Base-by-base conservation (phyloP, 2,797 vertebrate species). In the Arrhamphus sclerolepis region DNA sequence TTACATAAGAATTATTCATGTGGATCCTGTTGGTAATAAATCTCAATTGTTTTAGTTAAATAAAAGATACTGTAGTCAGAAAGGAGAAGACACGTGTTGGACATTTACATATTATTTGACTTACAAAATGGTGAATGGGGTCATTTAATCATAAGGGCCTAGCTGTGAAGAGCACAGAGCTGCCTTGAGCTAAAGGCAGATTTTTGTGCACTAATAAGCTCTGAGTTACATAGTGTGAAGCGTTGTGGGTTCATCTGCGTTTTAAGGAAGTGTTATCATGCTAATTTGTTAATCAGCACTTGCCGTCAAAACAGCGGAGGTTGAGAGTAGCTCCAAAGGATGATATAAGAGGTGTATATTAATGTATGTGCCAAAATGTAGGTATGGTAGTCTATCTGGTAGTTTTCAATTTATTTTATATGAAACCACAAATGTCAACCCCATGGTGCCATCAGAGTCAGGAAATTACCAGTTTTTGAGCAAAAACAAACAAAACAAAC, bases 11-110 rank as follows among this genome's bases (percentile, higher is more conserved):
- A 80, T 70, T 72, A 85, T 82, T 81, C 69, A 61, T 59, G 67
- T 70, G 62, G 44, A 73, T 72, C 57, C 28, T 19, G 7, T 39
- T 50, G 42, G 72, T 68, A 63, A 83, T 89, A 72, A 72, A 85
- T 85, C 81, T 71, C 71, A 73, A 77, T 87, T 66, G 68, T 65
- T 62, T 63, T 34, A 66, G 44, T 51, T 74, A 78, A 81, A 80
- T 42, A 70, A 73, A 81, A 74, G 18, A 79, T 65, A 53, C 62
- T 58, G 46, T 50, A 31, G 55, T 63, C 54, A 69, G 54, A 56
- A 65, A 75, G 39, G 51, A 63, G 64, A 66, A 58, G 43, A 56
- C 55, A 43, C 31, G 46, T 43, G 44, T 28, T 62, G 54, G 29
- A 63, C 72, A 65, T 71, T 75, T 69, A 60, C 19, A 82, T 71